phyloP scores from a whole-genome alignment of 1,140 invertebrate genomes.

The Hyposmocoma kahamanoa region DNA sequence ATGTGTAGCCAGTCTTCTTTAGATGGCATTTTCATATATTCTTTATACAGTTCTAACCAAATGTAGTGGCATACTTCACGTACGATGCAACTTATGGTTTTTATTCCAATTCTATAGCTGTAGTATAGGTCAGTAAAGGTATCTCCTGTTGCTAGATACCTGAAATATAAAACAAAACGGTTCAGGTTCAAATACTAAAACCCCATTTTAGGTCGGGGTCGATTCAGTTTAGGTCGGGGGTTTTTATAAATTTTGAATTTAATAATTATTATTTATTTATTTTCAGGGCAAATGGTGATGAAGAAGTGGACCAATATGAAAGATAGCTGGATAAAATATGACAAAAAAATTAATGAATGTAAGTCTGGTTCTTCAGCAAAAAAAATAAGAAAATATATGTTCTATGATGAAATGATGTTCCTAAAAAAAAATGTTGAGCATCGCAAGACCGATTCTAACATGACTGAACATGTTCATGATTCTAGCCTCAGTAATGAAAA shows the following conservation, averaged over 20 bases:
- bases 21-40: slow-evolving; percentile 1
- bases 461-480: slow-evolving; percentile 5
- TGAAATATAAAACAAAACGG: slow-evolving; percentile 5
- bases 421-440: slow-evolving; percentile 4
- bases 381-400: slow-evolving; percentile 7
- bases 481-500: slow-evolving; percentile 5
- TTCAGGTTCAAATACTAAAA: slow-evolving; percentile 5
- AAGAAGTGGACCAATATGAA: slow-evolving; percentile 10
- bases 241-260: slow-evolving; percentile 7
- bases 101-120: slow-evolving; percentile 5
- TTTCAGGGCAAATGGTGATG: slow-evolving; percentile 6
- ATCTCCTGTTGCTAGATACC: slow-evolving; percentile 5
- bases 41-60: slow-evolving; percentile 6
- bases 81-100: slow-evolving; percentile 6
- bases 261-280: slow-evolving; percentile 6
- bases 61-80: slow-evolving; percentile 6
- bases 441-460: slow-evolving; percentile 2
- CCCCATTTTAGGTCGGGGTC: slow-evolving; percentile 5
- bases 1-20: slow-evolving; percentile 8
- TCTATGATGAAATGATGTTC: slow-evolving; percentile 9
- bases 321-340: too few species aligned
- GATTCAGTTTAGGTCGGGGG: slow-evolving; percentile 5
- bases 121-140: slow-evolving; percentile 4
- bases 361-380: slow-evolving; percentile 8
- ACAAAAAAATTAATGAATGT: slow-evolving; percentile 12